Conservation (phyloP, 1,140 invertebrate species). For the Drosophila lowei region DNA sequence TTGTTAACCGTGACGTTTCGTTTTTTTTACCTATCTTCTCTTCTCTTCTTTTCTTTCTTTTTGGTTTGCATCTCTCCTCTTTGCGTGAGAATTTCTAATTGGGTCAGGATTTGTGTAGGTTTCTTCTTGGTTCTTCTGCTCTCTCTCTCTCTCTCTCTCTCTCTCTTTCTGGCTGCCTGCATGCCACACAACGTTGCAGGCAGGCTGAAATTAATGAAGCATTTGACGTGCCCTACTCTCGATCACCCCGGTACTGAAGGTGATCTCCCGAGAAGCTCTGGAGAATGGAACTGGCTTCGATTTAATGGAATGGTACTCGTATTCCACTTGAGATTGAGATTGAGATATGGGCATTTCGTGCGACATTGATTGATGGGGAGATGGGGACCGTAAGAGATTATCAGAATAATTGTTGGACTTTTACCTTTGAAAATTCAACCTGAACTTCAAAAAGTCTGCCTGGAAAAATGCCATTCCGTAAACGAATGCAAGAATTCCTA, state of each 20-base stretch:
- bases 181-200: conserved; percentile 30
- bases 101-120: conserved; percentile 58
- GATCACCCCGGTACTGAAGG: conserved; percentile 46
- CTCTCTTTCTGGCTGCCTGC: conserved; percentile 1
- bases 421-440: not conserved
- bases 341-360: conserved; percentile 22
- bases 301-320: conserved; percentile 12
- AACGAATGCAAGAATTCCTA: conserved; percentile 30
- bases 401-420: not conserved
- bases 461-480: not conserved
- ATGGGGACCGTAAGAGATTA: not conserved
- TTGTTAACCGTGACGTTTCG: conserved; percentile 74
- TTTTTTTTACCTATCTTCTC: conserved; percentile 34
- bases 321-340: conserved; percentile 23
- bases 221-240: conserved; percentile 70
- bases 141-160: conserved; percentile 2
- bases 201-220: conserved; percentile 58
- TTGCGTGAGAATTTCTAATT: conserved; percentile 77
- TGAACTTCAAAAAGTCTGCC: conserved; percentile 12
- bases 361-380: conserved; percentile 37
- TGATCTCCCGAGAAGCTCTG: conserved; percentile 25
- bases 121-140: conserved; percentile 15
- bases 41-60: conserved; percentile 12
- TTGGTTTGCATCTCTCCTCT: conserved; percentile 43
- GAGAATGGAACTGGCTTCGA: conserved; percentile 26